Conservation (phyloP, 1,140 invertebrate genomes). For the Hylaeus volcanicus region DNA sequence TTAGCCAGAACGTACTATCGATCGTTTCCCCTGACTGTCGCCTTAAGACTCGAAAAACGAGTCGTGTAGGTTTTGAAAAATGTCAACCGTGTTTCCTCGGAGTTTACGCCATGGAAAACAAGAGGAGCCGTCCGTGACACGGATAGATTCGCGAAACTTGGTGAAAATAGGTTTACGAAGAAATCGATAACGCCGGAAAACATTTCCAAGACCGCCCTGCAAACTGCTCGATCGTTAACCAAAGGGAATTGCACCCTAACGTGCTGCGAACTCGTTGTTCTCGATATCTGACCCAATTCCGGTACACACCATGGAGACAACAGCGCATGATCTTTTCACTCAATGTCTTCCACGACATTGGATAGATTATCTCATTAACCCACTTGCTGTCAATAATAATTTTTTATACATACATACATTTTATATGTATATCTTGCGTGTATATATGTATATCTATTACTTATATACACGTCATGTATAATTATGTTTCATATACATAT, state of each 20-base stretch:
- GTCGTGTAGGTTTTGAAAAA: not conserved
- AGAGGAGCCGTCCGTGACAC: conserved; percentile 37
- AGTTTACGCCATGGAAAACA: conserved; percentile 12
- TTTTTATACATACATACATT: not conserved
- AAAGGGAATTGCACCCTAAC: conserved; percentile 33
- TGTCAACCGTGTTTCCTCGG: not conserved
- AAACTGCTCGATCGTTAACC: conserved; percentile 24
- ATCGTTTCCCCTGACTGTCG: not conserved
- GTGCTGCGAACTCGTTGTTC: conserved; percentile 3
- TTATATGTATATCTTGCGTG: too few relatives aligned
- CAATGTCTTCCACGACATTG: too few relatives aligned
- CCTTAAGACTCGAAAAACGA: not conserved
- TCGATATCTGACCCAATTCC: conserved; percentile 27
- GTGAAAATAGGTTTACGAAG: not conserved
- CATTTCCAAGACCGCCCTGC: not conserved
- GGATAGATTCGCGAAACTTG: conserved; percentile 19
- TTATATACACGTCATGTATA: too few relatives aligned
- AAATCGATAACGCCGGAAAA: conserved; percentile 18
- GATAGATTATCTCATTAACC: too few relatives aligned
- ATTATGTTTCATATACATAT: too few relatives aligned
- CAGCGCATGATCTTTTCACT: not conserved
- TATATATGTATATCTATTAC: too few relatives aligned
- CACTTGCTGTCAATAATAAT: too few relatives aligned
- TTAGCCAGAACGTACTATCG: not conserved
- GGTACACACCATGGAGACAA: not conserved